These are phyloP conservation scores for Salmo trutta DNA, from an alignment of 2,797 vertebrate species.

Conservation along the genomic window DNA sequence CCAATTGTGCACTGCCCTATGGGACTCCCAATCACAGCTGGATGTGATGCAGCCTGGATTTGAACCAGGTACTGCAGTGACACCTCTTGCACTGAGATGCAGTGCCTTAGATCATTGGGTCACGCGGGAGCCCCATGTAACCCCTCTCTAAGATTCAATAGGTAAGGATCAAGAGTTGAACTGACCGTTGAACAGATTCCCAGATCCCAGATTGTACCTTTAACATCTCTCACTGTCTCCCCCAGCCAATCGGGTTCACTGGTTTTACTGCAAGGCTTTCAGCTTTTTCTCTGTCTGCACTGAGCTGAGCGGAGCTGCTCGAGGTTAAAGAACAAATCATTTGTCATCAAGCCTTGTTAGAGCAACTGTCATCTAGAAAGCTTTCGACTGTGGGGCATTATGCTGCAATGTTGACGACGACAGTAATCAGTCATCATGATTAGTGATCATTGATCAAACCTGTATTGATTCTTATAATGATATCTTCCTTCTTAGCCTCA, in stretches of 20 bases:
- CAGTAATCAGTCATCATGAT: background rate
- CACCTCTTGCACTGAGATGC: too few species aligned
- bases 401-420: background rate
- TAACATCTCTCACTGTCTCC: too few species aligned
- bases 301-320: slow-evolving; percentile 46
- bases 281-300: slow-evolving; percentile 56
- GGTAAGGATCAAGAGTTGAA: too few species aligned
- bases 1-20: too few species aligned
- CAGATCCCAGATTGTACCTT: too few species aligned
- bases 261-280: slow-evolving; percentile 70
- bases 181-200: too few species aligned
- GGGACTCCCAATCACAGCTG: too few species aligned
- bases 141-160: background rate
- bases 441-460: slow-evolving; percentile 1
- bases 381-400: background rate
- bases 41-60: too few species aligned
- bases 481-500: background rate
- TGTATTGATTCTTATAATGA: background rate
- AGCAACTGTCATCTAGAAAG: slow-evolving; percentile 65
- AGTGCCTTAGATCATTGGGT: too few species aligned
- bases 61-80: too few species aligned
- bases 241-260: slow-evolving; percentile 38
- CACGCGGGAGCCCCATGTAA: background rate
- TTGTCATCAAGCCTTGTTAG: slow-evolving; percentile 77
- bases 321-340: slow-evolving; percentile 76